Base-by-base conservation (phyloP, 2,888 invertebrate species). In the Erebia epiphron region DNA sequence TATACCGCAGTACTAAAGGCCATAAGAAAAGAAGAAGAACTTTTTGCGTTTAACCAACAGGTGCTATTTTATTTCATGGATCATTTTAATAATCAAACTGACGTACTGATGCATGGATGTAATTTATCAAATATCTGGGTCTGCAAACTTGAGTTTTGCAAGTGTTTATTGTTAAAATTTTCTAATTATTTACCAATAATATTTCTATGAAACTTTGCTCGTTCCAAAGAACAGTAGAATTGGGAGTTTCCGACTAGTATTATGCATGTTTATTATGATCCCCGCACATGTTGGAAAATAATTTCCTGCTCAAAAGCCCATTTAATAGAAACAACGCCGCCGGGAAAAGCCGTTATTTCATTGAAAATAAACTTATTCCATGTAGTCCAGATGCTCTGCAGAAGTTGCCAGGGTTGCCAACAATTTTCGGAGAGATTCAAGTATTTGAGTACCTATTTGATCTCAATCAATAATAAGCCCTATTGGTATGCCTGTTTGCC, bases 361-460 rank as follows among this genome's bases (percentile, higher is more conserved):
- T 85, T 82, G 82, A 86, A 86, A 86, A 86, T 81, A 78, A 82
- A 82, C 79, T 80, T 82, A 80, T 81, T 77, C 76, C 60, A 71
- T 74, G 71, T 75, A 78, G 75, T 77, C 76, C 84, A 85, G 84
- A 82, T 86, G 86, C 80, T 82, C 77, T 77, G 78, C 78, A 79
- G 75, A 82, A 82, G 79, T 81, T 81, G 75, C 80, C 77, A 61
- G 49, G 62, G 62, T 14, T 46, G 21, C 14, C 14, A 9, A 43
- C 16, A 10, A 9, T 57, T 14, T 57, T 10, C 13, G 26, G 11
- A 7, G 26, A 13, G 26, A 57, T 13, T 13, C 13, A 26, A 21
- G 26, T 11, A 10, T 13, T 56, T 56, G 2, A 1, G 26, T 35
- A n/a, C n/a, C n/a, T n/a, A 35, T 35, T 35, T 35, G 35, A 35